Evolutionary conservation across 2,888 invertebrate genomes (phyloP).

Genomic region (Celastrina argiolus): DNA sequence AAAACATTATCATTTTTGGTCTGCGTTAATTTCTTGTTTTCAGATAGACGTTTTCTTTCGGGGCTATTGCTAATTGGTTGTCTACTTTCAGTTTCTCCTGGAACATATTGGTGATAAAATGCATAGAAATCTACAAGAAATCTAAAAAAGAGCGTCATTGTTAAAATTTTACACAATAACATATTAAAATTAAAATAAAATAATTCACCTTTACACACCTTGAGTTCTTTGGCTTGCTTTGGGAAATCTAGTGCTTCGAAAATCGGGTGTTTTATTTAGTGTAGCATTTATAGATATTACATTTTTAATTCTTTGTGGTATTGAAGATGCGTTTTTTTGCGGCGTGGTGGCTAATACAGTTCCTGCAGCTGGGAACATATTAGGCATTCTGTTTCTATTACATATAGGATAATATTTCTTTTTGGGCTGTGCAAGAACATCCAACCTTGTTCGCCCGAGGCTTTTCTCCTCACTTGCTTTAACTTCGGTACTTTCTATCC

Average conservation of each 20-base stretch:
- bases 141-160: no score
- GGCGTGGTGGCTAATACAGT: slow-evolving; percentile 46
- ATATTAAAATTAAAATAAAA: slow-evolving; percentile 38
- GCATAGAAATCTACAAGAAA: neutral
- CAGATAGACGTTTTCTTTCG: slow-evolving; percentile 22
- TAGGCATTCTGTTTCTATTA: slow-evolving; percentile 51
- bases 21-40: neutral
- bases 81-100: slow-evolving; percentile 19
- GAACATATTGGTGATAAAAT: neutral
- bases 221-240: slow-evolving; percentile 34
- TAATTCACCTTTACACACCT: slow-evolving; percentile 74
- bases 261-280: slow-evolving; percentile 35
- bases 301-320: slow-evolving; percentile 33
- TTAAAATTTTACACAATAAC: no score
- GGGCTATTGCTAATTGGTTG: slow-evolving; percentile 44
- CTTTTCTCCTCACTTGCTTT: slow-evolving; percentile 67
- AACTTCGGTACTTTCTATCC: slow-evolving; percentile 59
- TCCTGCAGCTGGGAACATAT: slow-evolving; percentile 37
- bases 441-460: slow-evolving; percentile 60
- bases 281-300: slow-evolving; percentile 34
- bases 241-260: slow-evolving; percentile 24
- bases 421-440: slow-evolving; percentile 64
- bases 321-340: slow-evolving; percentile 38
- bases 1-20: neutral
- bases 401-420: slow-evolving; percentile 55